Evolutionary conservation across 2,888 invertebrate species (phyloP).

Genomic region (Drosophila meridiana): DNA sequence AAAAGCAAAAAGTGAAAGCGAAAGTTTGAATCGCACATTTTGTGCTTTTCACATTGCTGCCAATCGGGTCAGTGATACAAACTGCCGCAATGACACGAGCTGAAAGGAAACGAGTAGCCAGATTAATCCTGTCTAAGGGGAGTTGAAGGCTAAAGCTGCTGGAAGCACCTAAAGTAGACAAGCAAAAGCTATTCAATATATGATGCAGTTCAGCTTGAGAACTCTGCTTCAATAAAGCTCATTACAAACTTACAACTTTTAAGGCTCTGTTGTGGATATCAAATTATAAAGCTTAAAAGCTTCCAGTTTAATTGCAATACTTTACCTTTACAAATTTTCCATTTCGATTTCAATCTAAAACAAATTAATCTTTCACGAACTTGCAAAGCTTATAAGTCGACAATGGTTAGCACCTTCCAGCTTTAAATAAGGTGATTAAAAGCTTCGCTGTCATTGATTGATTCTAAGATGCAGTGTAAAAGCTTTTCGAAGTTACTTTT

Average conservation of each 20-base stretch:
- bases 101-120: constrained; percentile 2
- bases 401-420: neutral
- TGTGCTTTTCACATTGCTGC: constrained; percentile 21
- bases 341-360: too few species aligned
- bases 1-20: constrained; percentile 20
- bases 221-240: neutral
- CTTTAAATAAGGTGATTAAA: neutral
- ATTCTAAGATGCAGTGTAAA: neutral
- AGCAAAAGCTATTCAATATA: neutral
- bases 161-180: neutral
- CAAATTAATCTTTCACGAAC: too few species aligned
- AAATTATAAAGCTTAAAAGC: too few species aligned
- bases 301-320: too few species aligned
- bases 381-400: too few species aligned
- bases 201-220: neutral
- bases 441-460: neutral
- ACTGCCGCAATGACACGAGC: constrained; percentile 22
- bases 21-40: constrained; percentile 39
- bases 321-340: too few species aligned
- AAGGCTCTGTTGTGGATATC: too few species aligned
- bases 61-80: constrained; percentile 45
- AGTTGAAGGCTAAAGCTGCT: neutral
- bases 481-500: too few species aligned
- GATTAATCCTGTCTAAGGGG: constrained; percentile 12
- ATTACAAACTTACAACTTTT: neutral